Evolutionary conservation across 2,888 invertebrate species (phyloP).

Genomic region (Limnephilus auricula): DNA sequence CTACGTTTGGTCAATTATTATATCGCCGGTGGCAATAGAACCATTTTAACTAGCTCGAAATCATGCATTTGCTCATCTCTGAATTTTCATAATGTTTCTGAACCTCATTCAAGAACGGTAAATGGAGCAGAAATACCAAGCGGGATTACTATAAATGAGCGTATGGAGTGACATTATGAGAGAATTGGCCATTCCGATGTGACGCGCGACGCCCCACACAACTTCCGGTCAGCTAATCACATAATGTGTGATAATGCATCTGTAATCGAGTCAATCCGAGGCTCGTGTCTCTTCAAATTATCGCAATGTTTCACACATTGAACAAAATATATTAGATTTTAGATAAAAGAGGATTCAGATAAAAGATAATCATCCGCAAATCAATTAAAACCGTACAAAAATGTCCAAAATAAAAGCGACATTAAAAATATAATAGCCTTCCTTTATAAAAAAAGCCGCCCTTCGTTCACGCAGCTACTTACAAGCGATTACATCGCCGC

Average conservation of each 20-base stretch:
- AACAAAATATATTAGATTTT: neutral
- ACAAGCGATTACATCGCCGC: no score
- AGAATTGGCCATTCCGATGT: neutral
- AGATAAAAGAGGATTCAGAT: neutral
- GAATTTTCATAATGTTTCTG: neutral
- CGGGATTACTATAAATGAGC: neutral
- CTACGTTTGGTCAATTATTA: neutral
- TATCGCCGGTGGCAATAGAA: neutral
- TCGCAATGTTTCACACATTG: neutral
- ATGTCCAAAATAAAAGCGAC: neutral
- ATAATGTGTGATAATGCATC: neutral
- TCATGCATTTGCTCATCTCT: neutral
- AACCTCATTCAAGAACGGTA: neutral
- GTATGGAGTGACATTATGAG: neutral
- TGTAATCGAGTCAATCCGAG: neutral
- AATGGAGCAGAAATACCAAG: neutral
- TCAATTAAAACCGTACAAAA: neutral
- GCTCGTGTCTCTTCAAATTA: neutral
- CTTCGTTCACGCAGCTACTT: no score
- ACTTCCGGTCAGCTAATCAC: neutral
- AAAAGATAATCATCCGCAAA: neutral
- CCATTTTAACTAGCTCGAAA: neutral
- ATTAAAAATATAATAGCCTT: neutral
- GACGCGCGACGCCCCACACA: neutral
- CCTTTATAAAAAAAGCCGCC: no score